Base-by-base conservation (phyloP, 1,140 invertebrate species). In the Cherax quadricarinatus region DNA sequence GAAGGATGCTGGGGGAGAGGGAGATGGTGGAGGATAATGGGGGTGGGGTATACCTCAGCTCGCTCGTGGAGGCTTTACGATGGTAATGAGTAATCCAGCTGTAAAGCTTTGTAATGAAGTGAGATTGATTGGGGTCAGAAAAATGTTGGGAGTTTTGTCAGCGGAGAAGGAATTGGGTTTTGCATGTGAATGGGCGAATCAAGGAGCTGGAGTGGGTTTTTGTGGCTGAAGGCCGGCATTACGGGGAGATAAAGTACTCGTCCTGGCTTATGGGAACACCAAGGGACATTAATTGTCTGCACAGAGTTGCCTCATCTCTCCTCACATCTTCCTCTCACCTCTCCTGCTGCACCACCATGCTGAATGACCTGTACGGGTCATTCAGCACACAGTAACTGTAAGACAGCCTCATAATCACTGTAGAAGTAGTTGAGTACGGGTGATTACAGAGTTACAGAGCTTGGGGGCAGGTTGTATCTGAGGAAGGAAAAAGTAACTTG, bases 91-190 rank as follows among this genome's bases (percentile, higher is more conserved):
- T 89, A 70, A 89, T 70, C 79, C 60, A 18, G 80, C 16, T 49
- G 57, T 89, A 89, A 89, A 89, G 88, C 51, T 82, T 89, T 41
- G 88, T 89, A 89, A 89, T 89, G 88, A 89, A 89, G 62, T 81
- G 80, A 89, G 80, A 89, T 89, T 89, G 88, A 83, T 83, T 82
- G 62, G 62, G 80, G 80, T 82, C 80, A 82, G 60, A 70, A 57
- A 82, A 82, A 82, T 89, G 80, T n/a, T 16, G 49, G 49, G 41
- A 70, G 53, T 60, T 86, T 86, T 75, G 66, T 41, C 84, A 30
- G 60, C 57, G 66, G 60, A 79, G 16, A 24, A 82, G 79, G 80
- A 89, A 57, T 81, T 89, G 48, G 78, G 57, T 82, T 89, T 89
- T 89, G 87, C 87, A 89, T 89, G 60, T 89, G 80, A 70, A 81